These are phyloP conservation scores for Neria commutata DNA, from an alignment of 2,888 invertebrate genomes.

Conservation along the genomic window DNA sequence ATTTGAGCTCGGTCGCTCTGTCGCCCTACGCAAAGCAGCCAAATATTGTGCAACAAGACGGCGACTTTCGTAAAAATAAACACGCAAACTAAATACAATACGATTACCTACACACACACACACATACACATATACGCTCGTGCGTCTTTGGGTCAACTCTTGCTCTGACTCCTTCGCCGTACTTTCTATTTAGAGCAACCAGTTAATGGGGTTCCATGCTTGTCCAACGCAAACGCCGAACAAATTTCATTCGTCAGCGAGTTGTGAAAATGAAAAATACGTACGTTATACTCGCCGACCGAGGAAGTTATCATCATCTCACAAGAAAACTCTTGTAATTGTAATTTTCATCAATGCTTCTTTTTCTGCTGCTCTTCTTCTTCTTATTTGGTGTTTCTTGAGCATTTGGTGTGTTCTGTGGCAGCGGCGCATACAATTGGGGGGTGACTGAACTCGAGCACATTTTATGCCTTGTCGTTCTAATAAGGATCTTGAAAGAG, in stretches of 20 bases:
- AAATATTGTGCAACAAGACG: not conserved
- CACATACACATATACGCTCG: not conserved
- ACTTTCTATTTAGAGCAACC: too few relatives aligned
- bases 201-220: slow-evolving; percentile 11
- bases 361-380: not conserved
- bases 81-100: slow-evolving; percentile 6
- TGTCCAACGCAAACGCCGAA: not conserved
- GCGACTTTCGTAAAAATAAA: not conserved
- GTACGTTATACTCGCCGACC: not conserved
- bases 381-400: not conserved
- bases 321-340: too few relatives aligned
- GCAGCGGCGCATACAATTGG: too few relatives aligned
- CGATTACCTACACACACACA: not conserved
- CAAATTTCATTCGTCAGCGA: not conserved
- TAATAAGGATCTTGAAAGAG: too few relatives aligned
- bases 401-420: too few relatives aligned
- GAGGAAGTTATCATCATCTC: not conserved
- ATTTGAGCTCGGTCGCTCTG: too few relatives aligned
- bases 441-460: too few relatives aligned
- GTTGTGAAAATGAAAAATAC: not conserved
- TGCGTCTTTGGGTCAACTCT: not conserved
- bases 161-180: too few relatives aligned
- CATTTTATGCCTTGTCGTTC: too few relatives aligned
- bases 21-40: too few relatives aligned
- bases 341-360: too few relatives aligned